Conservation (phyloP, 30 jellyfish, hydroid and myxozoan species). For the Hydra vulgaris region DNA sequence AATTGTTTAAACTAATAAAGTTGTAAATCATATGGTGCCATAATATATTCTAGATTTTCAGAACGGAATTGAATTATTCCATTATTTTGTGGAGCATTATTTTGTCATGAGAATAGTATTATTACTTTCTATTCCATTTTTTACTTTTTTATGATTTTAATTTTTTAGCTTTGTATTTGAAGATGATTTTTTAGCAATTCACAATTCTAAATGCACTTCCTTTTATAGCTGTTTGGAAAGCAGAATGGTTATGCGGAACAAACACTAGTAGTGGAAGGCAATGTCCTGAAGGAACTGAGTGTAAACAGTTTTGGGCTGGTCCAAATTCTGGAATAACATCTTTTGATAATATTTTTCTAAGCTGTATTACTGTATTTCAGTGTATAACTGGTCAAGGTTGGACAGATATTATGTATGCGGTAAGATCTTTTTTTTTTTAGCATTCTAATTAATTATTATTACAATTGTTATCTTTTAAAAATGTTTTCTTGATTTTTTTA, state of each 20-base stretch:
- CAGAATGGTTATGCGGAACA: slow-evolving; percentile 8
- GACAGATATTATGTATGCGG: slow-evolving; percentile 61
- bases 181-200: not conserved
- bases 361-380: slow-evolving; percentile 51
- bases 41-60: no score
- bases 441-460: no score
- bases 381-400: slow-evolving; percentile 77
- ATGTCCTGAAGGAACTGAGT: slow-evolving; percentile 49
- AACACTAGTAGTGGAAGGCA: slow-evolving; percentile 22
- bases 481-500: no score
- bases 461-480: no score
- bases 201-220: no score
- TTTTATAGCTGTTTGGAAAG: slow-evolving; percentile 12
- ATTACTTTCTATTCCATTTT: no score
- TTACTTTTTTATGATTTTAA: no score
- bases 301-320: slow-evolving; percentile 57
- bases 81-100: no score
- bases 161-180: not conserved
- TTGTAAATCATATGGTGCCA: no score
- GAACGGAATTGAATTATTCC: no score
- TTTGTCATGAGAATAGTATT: no score
- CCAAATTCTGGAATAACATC: slow-evolving; percentile 61
- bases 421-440: not conserved
- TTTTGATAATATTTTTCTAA: slow-evolving; percentile 44
- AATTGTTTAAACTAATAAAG: no score